A percentile compares a stretch with the other conserved stretches of the same genome.
Evolutionary conservation across 1,140 invertebrate genomes (phyloP).

Genomic region (Aphelinus certus): DNA sequence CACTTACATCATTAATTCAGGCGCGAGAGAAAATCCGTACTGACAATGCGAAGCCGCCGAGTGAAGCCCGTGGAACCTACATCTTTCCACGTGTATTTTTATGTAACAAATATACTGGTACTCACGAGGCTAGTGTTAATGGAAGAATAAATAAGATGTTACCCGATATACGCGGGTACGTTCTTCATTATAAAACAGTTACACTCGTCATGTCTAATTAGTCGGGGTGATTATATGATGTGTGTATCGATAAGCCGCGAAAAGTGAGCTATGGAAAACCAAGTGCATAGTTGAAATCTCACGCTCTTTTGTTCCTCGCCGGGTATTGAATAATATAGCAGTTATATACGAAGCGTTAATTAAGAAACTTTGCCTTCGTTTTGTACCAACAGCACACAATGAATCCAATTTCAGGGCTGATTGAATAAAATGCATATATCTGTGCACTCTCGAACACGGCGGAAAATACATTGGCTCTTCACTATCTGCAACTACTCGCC

Average conservation of each 20-base stretch:
- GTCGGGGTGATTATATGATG: slow-evolving; percentile 4
- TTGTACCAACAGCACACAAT: not conserved
- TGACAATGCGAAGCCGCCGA: too few species aligned
- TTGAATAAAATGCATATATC: too few species aligned
- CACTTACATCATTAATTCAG: too few species aligned
- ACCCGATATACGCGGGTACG: slow-evolving; percentile 5
- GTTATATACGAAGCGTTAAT: not conserved
- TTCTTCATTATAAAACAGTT: slow-evolving; percentile 8
- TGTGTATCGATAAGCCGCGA: not conserved
- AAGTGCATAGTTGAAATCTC: too few species aligned
- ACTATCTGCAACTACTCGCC: too few species aligned
- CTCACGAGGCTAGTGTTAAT: not conserved
- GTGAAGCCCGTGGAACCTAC: too few species aligned
- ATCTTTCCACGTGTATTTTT: too few species aligned
- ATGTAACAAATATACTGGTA: too few species aligned
- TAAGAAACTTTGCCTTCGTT: slow-evolving; percentile 1
- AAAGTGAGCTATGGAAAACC: not conserved
- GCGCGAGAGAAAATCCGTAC: too few species aligned
- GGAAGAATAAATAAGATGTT: slow-evolving; percentile 19
- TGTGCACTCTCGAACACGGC: too few species aligned
- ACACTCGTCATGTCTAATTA: slow-evolving; percentile 28
- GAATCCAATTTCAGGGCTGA: not conserved
- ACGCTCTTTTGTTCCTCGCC: slow-evolving; percentile 13
- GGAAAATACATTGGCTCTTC: too few species aligned
- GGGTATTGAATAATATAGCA: not conserved